Conservation (phyloP, 1,140 invertebrate genomes). For the Pseudomyrmex sp. region DNA sequence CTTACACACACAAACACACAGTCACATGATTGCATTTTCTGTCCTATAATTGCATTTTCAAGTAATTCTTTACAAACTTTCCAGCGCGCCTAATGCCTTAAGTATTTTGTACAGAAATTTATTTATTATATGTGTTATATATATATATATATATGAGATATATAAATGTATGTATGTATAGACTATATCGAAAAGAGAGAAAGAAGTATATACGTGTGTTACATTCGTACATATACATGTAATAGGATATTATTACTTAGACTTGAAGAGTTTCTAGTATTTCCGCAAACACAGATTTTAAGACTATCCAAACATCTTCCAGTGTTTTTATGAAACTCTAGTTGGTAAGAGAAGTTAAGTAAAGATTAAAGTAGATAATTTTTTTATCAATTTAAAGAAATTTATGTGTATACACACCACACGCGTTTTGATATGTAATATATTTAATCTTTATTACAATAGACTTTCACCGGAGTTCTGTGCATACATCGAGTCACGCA, state of each 20-base stretch:
- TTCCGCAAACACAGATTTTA: conserved; percentile 59
- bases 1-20: conserved; percentile 46
- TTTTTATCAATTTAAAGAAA: conserved; percentile 72
- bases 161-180: conserved; percentile 42
- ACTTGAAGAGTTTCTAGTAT: conserved; percentile 60
- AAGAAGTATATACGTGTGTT: conserved; percentile 39
- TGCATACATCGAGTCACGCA: conserved; percentile 10
- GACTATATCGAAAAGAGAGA: conserved; percentile 39
- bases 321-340: conserved; percentile 68
- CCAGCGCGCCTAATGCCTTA: conserved; percentile 25
- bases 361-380: conserved; percentile 41
- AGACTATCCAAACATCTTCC: conserved; percentile 64
- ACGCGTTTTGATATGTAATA: conserved; percentile 61
- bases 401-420: conserved; percentile 62
- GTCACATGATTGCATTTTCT: background rate
- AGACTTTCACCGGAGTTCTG: conserved; percentile 41
- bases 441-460: conserved; percentile 46
- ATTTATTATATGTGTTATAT: conserved; percentile 60
- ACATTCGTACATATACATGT: conserved; percentile 47
- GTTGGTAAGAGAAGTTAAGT: conserved; percentile 49
- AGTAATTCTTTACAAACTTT: conserved; percentile 44
- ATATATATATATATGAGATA: background rate
- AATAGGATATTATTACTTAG: conserved; percentile 14
- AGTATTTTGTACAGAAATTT: conserved; percentile 68
- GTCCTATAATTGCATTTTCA: conserved; percentile 37